Percentiles rank a stretch among this genome's conserved stretches.
Evolutionary conservation across 2,797 vertebrate genomes (phyloP).

Genomic region (Mus minutoides): DNA sequence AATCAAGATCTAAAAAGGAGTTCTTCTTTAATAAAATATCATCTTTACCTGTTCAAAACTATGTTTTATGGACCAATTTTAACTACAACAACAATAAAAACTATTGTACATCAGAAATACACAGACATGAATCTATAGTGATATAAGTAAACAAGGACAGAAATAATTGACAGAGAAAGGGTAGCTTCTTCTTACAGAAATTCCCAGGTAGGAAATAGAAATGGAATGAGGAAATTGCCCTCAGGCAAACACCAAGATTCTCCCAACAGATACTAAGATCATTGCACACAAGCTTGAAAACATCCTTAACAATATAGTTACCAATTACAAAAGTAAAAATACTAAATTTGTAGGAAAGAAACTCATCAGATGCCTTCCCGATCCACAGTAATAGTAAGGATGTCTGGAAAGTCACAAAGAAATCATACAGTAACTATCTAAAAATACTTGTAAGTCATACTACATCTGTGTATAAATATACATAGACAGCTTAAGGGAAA

Average conservation of each 20-base stretch:
- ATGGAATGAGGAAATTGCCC: neutral
- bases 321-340: conserved; percentile 35
- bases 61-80: conserved; percentile 22
- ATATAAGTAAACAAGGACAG: conserved; percentile 16
- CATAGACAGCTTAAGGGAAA: neutral
- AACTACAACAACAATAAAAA: conserved; percentile 35
- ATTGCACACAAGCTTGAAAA: neutral
- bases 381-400: neutral
- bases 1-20: conserved; percentile 44
- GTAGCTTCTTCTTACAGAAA: conserved; percentile 14
- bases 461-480: neutral
- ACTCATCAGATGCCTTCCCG: neutral
- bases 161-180: neutral
- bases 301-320: neutral
- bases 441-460: neutral
- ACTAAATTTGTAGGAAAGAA: conserved; percentile 6
- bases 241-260: conserved; percentile 25
- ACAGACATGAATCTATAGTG: neutral
- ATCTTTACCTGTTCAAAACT: conserved; percentile 52
- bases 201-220: neutral
- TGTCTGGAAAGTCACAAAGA: neutral
- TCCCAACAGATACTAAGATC: conserved; percentile 23
- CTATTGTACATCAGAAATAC: conserved; percentile 53
- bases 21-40: conserved; percentile 50
- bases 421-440: neutral